Base-by-base conservation (phyloP, 1,140 invertebrate species). In the Monochamus saltuarius region DNA sequence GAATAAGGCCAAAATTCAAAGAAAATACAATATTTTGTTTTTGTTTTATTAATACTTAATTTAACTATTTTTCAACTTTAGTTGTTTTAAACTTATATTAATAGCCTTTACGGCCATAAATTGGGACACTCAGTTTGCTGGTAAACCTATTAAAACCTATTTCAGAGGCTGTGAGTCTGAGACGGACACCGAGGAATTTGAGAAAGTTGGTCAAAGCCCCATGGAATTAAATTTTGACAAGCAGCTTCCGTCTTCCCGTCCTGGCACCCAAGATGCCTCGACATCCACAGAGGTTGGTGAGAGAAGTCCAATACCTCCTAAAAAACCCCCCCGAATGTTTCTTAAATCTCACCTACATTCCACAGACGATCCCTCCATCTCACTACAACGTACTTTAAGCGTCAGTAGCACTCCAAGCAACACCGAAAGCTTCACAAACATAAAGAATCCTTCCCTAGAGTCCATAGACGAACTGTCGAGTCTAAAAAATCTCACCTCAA, bases 161-260 rank as follows among this genome's bases (percentile, higher is more conserved):
- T 64, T 66, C 73, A 87, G 84, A 68, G 86, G 83, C 46, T 87
- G 86, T 65, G 89, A 90, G 70, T 91, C 89, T 4, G 89, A 91
- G 78, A 89, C 88, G 0, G 89, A 92, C 67, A 89, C 87, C 0
- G 89, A 91, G 73, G 90, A 91, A 64, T 92, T 92, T 76, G 90
- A 92, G 72, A 90, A 89, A 72, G 83, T 92, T 14, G 81, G 83
- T 13, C 86, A 85, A 69, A 84, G 81, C 61, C 80, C 80, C 0
- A 77, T 80, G 13, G 81, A 85, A 37, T 74, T 79, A 14, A 80
- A 81, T 56, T 76, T 72, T 56, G 69, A 73, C 35, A 67, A 70
- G 39, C 66, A 69, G 36, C 55, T 63, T 11, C 54, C 59, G 16
- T 68, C 69, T 17, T 61, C 61, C 9, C 49, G 57, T 37, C 61